Evolutionary conservation across 2,888 invertebrate species (phyloP).

Genomic region (Chaetoderma sp.): DNA sequence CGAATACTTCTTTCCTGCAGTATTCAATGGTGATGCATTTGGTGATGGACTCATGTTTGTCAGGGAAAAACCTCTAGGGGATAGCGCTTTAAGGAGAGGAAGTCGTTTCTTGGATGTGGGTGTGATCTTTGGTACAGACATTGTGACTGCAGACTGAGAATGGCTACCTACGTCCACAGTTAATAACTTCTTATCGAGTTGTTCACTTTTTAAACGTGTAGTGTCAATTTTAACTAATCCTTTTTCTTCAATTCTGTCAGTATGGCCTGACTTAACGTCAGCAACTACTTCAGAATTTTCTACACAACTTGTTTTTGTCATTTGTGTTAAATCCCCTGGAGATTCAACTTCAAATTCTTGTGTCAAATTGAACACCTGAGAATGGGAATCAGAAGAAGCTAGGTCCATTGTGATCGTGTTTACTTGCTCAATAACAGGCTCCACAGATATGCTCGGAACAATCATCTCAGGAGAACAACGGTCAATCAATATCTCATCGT

Average conservation of each 20-base stretch:
- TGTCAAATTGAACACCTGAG: no score
- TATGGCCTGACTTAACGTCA: conserved; percentile 44
- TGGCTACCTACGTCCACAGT: no score
- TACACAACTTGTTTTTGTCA: neutral
- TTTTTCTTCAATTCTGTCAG: neutral
- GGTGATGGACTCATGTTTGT: neutral
- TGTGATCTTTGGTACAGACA: neutral
- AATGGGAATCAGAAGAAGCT: no score
- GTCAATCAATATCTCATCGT: no score
- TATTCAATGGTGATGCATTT: neutral
- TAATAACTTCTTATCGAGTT: neutral
- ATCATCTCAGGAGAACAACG: no score
- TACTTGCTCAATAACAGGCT: no score
- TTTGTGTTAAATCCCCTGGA: no score
- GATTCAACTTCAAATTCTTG: no score
- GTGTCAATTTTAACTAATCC: conserved; percentile 1
- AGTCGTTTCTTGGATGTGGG: neutral
- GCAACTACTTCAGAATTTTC: neutral
- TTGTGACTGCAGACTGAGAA: neutral
- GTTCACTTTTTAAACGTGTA: neutral
- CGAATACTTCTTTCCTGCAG: neutral
- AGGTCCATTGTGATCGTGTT: no score
- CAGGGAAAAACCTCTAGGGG: neutral
- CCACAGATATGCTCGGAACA: no score
- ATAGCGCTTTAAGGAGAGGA: neutral